A percentile compares a stretch with the other conserved stretches of the same genome.
These are phyloP conservation scores for Caenorhabditis parvicauda DNA, from an alignment of 2,888 invertebrate species.

Conservation along the genomic window DNA sequence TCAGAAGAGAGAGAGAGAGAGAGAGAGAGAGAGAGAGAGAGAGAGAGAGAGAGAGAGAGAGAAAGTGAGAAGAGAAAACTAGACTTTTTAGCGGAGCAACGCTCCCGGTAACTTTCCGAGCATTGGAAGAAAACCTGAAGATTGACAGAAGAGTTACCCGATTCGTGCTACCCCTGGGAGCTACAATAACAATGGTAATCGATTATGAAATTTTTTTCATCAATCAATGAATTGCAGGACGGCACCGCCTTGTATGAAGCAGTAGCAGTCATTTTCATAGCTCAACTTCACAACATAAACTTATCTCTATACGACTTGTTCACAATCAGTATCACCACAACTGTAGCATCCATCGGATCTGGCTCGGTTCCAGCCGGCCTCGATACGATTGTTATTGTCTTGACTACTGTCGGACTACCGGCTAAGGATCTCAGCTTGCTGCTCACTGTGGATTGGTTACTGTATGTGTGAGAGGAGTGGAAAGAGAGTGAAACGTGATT, in stretches of 20 bases:
- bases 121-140: constrained; percentile 82
- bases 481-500: background rate
- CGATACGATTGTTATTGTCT: constrained; percentile 72
- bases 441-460: constrained; percentile 73
- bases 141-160: constrained; percentile 79
- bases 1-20: background rate
- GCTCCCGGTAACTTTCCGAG: constrained; percentile 88
- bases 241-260: constrained; percentile 80
- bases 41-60: too few species aligned
- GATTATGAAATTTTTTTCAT: background rate
- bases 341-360: constrained; percentile 72
- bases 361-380: constrained; percentile 73
- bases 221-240: constrained; percentile 17
- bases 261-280: constrained; percentile 94
- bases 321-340: constrained; percentile 74
- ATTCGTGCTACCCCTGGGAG: constrained; percentile 94
- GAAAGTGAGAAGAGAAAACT: background rate
- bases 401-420: constrained; percentile 72
- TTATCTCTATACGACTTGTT: constrained; percentile 84
- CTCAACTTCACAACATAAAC: constrained; percentile 80
- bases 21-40: background rate
- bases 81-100: constrained; percentile 71
- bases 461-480: constrained; percentile 66
- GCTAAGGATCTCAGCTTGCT: constrained; percentile 71
- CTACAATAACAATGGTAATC: constrained; percentile 78